Evolutionary conservation across 2,888 invertebrate species (phyloP).

Genomic region (Zaprionus lineosus): DNA sequence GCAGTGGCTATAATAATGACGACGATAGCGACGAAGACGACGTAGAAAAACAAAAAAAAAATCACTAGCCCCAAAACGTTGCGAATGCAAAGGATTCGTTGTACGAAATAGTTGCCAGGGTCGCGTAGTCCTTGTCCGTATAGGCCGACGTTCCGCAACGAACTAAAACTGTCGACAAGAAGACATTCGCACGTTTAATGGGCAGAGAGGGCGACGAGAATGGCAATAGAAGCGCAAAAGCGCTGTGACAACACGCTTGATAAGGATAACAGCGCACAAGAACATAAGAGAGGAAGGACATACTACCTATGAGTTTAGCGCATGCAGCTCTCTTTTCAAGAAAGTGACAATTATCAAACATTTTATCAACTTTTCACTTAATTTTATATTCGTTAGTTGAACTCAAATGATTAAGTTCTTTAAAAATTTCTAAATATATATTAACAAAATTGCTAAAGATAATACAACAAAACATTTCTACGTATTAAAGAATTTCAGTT

Average conservation of each 20-base stretch:
- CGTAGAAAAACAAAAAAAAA: neutral
- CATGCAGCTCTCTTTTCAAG: constrained; percentile 20
- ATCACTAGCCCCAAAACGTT: constrained; percentile 11
- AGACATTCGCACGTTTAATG: constrained; percentile 46
- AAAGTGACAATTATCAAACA: too few relatives aligned
- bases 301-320: constrained; percentile 18
- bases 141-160: constrained; percentile 73
- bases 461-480: too few relatives aligned
- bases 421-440: too few relatives aligned
- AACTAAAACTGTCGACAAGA: constrained; percentile 62
- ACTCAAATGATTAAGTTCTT: too few relatives aligned
- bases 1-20: neutral
- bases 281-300: constrained; percentile 27
- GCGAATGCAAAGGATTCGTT: constrained; percentile 29
- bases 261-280: constrained; percentile 58
- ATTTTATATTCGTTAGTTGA: too few relatives aligned
- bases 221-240: constrained; percentile 42
- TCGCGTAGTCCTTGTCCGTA: constrained; percentile 54
- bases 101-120: constrained; percentile 5
- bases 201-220: constrained; percentile 44
- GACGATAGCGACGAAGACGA: too few relatives aligned
- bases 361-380: too few relatives aligned
- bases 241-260: constrained; percentile 40
- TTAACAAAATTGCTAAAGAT: too few relatives aligned
- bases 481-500: too few relatives aligned